Conservation (phyloP, 2,797 vertebrate species). For the Acipenser ruthenus region DNA sequence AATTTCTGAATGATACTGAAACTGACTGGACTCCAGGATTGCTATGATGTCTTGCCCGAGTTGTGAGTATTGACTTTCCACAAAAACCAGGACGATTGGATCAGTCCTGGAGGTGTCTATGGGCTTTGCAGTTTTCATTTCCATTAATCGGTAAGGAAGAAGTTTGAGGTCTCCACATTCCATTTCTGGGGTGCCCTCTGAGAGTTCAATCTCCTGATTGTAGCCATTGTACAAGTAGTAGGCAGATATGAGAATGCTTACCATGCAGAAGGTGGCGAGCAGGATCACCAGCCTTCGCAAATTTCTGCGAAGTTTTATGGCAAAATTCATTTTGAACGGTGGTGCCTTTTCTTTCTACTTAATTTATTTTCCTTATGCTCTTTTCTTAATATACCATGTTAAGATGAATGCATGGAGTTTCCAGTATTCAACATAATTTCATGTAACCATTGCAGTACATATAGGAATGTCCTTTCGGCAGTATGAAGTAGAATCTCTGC, state of each 20-base stretch:
- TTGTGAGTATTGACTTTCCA: conserved; percentile 94
- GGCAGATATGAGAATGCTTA: conserved; percentile 82
- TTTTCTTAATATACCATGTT: conserved; percentile 44
- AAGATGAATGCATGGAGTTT: conserved; percentile 32
- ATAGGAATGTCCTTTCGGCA: conserved; percentile 24
- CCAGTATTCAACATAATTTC: conserved; percentile 46
- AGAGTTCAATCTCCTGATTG: conserved; percentile 76
- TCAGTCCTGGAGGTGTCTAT: conserved; percentile 79
- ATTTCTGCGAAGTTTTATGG: conserved; percentile 68
- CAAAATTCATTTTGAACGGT: conserved; percentile 73
- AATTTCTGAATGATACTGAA: conserved; percentile 86
- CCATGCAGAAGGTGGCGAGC: conserved; percentile 82
- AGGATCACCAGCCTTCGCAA: conserved; percentile 81
- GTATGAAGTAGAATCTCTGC: conserved; percentile 19
- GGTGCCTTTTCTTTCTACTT: conserved; percentile 38
- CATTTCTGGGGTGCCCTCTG: conserved; percentile 66
- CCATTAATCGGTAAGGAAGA: conserved; percentile 67
- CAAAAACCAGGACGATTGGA: conserved; percentile 76
- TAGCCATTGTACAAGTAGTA: conserved; percentile 88
- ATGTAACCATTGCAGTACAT: conserved; percentile 95
- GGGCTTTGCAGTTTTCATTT: conserved; percentile 73
- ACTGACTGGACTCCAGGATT: conserved; percentile 85
- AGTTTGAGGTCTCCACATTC: conserved; percentile 74
- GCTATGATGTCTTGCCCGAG: conserved; percentile 90
- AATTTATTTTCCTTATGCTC: conserved; percentile 7